Evolutionary conservation across 30 jellyfish, hydroid and myxozoan genomes (phyloP).

Genomic region (Turritopsis dohrnii): DNA sequence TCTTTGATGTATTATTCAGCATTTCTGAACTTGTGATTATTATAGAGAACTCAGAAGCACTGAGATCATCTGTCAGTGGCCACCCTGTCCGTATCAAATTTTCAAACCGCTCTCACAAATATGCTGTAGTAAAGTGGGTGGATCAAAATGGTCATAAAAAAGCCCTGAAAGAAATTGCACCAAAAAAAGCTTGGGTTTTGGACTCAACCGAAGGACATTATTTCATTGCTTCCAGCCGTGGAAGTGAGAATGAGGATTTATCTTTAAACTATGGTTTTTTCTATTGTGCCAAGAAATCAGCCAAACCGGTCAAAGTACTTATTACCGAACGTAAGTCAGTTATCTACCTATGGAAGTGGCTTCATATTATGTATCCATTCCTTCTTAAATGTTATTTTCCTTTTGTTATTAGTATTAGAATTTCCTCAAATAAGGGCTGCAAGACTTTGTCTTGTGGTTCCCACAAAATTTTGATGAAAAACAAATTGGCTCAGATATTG

Average conservation of each 20-base stretch:
- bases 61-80: slow-evolving; percentile 30
- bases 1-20: background rate
- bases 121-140: slow-evolving; percentile 33
- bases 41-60: slow-evolving; percentile 3
- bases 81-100: slow-evolving; percentile 37
- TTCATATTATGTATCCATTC: too few species aligned
- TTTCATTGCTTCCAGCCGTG: slow-evolving; percentile 27
- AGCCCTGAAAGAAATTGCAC: slow-evolving; percentile 19
- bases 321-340: slow-evolving; percentile 41
- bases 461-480: too few species aligned
- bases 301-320: slow-evolving; percentile 18
- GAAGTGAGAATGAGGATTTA: background rate
- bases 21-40: too few species aligned
- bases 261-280: slow-evolving; percentile 24
- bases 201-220: slow-evolving; percentile 45
- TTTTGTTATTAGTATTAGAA: too few species aligned
- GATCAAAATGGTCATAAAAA: slow-evolving; percentile 13
- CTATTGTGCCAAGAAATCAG: slow-evolving; percentile 9
- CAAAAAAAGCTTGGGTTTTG: slow-evolving; percentile 29
- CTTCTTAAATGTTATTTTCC: too few species aligned
- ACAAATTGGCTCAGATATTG: too few species aligned
- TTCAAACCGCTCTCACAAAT: slow-evolving; percentile 19
- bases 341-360: too few species aligned
- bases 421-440: too few species aligned
- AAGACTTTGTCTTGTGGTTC: too few species aligned